phyloP scores from a whole-genome alignment of 2,888 invertebrate species.

The Germaria angustata region DNA sequence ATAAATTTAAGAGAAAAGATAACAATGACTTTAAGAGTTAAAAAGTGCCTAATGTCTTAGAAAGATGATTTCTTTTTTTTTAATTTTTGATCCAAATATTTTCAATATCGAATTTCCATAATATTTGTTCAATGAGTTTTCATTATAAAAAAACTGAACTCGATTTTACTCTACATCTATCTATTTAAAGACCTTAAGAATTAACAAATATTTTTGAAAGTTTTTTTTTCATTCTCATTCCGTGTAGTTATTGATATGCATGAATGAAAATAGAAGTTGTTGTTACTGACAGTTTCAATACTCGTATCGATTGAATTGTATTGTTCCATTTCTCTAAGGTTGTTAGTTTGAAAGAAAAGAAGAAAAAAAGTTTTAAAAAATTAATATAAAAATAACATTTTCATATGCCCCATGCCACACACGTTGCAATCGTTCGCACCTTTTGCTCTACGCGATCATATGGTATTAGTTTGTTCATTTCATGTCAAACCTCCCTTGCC shows the following conservation, averaged over 20 bases:
- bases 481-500: neutral
- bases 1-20: no score
- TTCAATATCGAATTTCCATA: constrained; percentile 45
- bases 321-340: constrained; percentile 3
- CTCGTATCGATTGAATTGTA: constrained; percentile 12
- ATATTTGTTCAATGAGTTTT: constrained; percentile 53
- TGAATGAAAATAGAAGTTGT: constrained; percentile 20
- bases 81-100: neutral
- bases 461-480: constrained; percentile 17
- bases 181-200: neutral
- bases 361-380: neutral
- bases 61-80: neutral
- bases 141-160: constrained; percentile 21
- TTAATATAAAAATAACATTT: constrained; percentile 17
- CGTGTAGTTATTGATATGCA: neutral
- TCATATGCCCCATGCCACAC: constrained; percentile 53
- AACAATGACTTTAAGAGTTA: constrained; percentile 1
- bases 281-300: neutral
- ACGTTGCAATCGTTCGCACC: constrained; percentile 61
- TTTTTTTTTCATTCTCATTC: neutral
- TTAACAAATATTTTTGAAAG: neutral
- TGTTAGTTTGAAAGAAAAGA: neutral
- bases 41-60: no score
- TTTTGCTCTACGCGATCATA: constrained; percentile 27
- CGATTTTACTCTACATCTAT: neutral